Evolutionary conservation across 2,113 vertebrate species (phyloP), one percentile per base, ranked within the genome.

Genomic region (Ellobius talpinus): DNA sequence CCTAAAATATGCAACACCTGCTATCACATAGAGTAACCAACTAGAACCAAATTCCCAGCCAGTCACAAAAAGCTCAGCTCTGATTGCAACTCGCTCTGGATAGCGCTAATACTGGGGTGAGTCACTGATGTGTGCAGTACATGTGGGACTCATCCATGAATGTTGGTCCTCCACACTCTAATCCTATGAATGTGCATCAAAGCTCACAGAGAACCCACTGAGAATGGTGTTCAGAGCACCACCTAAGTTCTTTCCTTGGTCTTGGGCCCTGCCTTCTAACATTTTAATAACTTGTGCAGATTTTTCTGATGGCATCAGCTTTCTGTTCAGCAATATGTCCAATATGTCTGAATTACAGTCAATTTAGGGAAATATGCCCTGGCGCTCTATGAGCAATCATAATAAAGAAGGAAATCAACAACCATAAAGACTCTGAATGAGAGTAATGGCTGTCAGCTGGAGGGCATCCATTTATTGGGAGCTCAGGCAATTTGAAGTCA

Each of bases 321-420:
- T 42, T 88, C 11, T 68, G 5, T 87, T 89, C 19, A 76, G 1
- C 76, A 86, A 68, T 29, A 8, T 39, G 17, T 13, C 19, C 58
- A 58, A 58, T 58, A 58, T 58, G 58, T 94, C 7, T 63, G 91
- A 95, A 93, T 73, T 77, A 21, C n/a, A 92, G 82, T 93, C 61
- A 23, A 85, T 84, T 97, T 93, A 77, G 3, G n/a, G 58, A 85
- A 96, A 92, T 89, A 9, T 26, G 55, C 29, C 42, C 14, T 79
- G n/a, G n/a, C 47, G 77, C 39, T 96, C 82, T 63, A n/a, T 39
- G 88, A 94, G 29, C 68, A 63, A 91, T 55, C 85, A 23, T 9
- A 93, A 95, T 95, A 97, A 96, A 91, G 94, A 94, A 96, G 84
- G 95, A 97, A 93, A 84, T 68, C 86, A 95, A 82, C 87, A 92